Percentiles rank a stretch among this genome's conserved stretches.
phyloP scores from a whole-genome alignment of 2,888 invertebrate genomes.

The Parascotia fuliginaria region DNA sequence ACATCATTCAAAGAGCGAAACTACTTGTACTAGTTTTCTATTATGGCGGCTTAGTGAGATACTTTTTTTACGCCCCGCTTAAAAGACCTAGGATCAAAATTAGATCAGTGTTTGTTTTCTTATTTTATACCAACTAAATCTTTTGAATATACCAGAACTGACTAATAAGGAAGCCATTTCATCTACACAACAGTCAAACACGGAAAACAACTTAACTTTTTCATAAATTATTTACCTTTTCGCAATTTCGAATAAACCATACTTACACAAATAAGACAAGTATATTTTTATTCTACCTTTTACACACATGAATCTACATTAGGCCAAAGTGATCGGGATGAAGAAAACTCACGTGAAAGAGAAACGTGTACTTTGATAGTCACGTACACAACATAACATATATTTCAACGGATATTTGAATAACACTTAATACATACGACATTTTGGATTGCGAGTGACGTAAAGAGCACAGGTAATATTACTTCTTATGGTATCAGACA shows the following conservation, averaged over 20 bases:
- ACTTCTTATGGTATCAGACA: constrained; percentile 32
- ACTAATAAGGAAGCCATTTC: no score
- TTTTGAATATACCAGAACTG: no score
- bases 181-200: no score
- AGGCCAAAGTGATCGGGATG: constrained; percentile 34
- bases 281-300: constrained; percentile 5
- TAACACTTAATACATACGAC: constrained; percentile 50
- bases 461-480: constrained; percentile 37
- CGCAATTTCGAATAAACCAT: background rate
- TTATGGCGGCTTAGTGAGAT: no score
- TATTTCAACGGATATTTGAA: constrained; percentile 46
- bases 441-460: constrained; percentile 41
- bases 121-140: no score
- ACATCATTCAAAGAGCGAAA: no score
- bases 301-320: constrained; percentile 36
- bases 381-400: constrained; percentile 41
- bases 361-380: constrained; percentile 29
- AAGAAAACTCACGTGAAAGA: constrained; percentile 23
- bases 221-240: background rate
- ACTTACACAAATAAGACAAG: background rate
- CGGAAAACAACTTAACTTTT: background rate
- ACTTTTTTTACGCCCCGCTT: no score
- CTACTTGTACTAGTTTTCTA: no score
- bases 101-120: no score
- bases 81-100: no score